These are phyloP conservation scores for Neodiprion virginianus DNA, from an alignment of 1,140 invertebrate species.

Conservation along the genomic window DNA sequence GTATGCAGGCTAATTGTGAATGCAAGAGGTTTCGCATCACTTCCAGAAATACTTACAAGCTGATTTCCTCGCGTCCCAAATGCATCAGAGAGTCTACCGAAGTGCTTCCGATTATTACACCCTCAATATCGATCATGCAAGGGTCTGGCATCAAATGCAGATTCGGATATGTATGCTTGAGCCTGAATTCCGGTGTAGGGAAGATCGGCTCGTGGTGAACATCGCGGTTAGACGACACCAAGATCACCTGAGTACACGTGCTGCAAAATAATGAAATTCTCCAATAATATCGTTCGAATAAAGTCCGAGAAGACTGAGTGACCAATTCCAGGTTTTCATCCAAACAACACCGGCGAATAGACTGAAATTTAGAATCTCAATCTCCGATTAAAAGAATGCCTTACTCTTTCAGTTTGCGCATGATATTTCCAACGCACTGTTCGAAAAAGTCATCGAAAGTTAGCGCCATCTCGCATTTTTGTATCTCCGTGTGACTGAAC, in stretches of 20 bases:
- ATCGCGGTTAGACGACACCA: slow-evolving; percentile 80
- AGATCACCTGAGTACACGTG: slow-evolving; percentile 70
- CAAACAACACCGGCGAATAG: too few species aligned
- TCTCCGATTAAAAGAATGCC: slow-evolving; percentile 20
- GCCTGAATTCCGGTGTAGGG: slow-evolving; percentile 77
- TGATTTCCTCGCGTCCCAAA: slow-evolving; percentile 79
- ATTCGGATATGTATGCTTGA: slow-evolving; percentile 64
- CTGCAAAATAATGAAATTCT: slow-evolving; percentile 56
- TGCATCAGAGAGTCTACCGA: slow-evolving; percentile 85
- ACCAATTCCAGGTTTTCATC: not conserved
- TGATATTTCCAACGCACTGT: slow-evolving; percentile 70
- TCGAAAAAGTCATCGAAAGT: slow-evolving; percentile 78
- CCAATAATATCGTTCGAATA: slow-evolving; percentile 21
- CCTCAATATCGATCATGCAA: slow-evolving; percentile 77
- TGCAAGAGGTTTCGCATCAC: not conserved
- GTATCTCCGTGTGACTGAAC: slow-evolving; percentile 67
- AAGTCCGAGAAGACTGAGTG: slow-evolving; percentile 24
- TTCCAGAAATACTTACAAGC: slow-evolving; percentile 65
- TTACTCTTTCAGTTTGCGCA: slow-evolving; percentile 63
- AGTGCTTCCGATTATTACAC: slow-evolving; percentile 78
- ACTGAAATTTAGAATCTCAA: not conserved
- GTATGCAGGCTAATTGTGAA: not conserved
- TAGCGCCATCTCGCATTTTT: slow-evolving; percentile 60
- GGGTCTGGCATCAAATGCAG: slow-evolving; percentile 80
- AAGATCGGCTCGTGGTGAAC: slow-evolving; percentile 79